Evolutionary conservation across 2,797 vertebrate species (phyloP), one percentile per base, ranked within the genome.

Genomic region (Acanthurus lineatus): DNA sequence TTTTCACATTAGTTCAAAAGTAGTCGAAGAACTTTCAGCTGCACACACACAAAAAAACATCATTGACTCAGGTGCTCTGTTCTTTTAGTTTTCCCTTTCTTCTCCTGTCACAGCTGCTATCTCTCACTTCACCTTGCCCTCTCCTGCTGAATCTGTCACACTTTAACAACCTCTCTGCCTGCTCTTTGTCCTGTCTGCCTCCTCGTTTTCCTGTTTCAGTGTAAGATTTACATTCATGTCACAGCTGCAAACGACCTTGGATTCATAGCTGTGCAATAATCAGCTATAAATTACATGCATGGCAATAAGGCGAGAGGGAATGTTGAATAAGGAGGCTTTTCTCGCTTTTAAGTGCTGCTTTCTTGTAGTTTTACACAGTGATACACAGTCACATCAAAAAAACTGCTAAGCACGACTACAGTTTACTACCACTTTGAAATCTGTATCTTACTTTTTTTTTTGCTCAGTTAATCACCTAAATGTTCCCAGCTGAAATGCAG

Each of bases 231-330:
- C 63, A 81, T 86, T 84, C 64, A 75, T 25, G 56, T 81, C 82
- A 84, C 67, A 66, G 45, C 69, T 47, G 3, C 25, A 25, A 25
- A 20, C 5, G 71, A 84, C 87, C 84, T 88, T 89, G 86, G 60
- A 73, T 82, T 69, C 69, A 28, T 10, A 63, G 77, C 81, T 48
- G 71, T 61, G 73, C 47, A 76, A 71, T 84, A 82, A 88, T 82
- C 20, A 32, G 16, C 76, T 76, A 48, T 84, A 86, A 86, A 90
- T 92, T 69, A 87, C 56, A 66, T 20, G 19, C 35, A 45, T 54
- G 52, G 62, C 32, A 45, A 64, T 59, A 77, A 66, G 48, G 38
- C 0, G 19, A 58, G 53, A 48, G 60, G 56, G 60, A 65, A 71
- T 59, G 22, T 16, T 12, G 19, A 68, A 73, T 17, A 14, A 38